These are phyloP conservation scores for Sebastes hubbsi DNA, from an alignment of 2,797 vertebrate species.

Conservation along the genomic window DNA sequence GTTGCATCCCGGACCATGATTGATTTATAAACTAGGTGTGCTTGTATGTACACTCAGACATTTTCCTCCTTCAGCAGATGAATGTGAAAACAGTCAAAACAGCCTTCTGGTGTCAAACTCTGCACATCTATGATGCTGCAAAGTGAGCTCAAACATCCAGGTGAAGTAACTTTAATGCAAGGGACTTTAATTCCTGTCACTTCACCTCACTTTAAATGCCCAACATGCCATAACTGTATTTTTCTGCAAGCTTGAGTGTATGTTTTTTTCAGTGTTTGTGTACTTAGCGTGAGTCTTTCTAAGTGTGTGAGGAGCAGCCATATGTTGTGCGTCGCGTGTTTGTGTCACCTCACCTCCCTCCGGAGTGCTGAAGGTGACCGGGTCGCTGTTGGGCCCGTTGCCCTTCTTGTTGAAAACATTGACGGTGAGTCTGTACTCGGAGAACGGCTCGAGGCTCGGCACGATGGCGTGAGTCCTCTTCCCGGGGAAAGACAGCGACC, in stretches of 20 bases:
- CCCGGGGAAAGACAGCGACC: constrained; percentile 84
- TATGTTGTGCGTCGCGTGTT: background rate
- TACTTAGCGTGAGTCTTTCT: background rate
- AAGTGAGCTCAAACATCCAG: background rate
- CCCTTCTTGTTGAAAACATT: constrained; percentile 92
- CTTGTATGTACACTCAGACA: background rate
- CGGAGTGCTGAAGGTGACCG: constrained; percentile 87
- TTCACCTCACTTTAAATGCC: background rate
- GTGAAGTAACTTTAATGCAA: background rate
- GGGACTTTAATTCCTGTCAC: too few relatives aligned
- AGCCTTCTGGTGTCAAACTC: background rate
- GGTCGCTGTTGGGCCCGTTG: constrained; percentile 89
- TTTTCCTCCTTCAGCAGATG: background rate
- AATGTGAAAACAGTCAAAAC: background rate
- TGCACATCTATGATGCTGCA: background rate
- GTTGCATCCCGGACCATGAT: background rate
- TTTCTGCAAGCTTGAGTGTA: background rate
- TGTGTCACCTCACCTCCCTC: constrained; percentile 90
- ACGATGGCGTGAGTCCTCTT: constrained; percentile 86
- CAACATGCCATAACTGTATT: background rate
- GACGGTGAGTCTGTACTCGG: constrained; percentile 90
- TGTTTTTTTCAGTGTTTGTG: background rate
- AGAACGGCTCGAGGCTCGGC: constrained; percentile 89
- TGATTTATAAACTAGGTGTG: background rate
- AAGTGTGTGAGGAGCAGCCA: background rate